Evolutionary conservation across 2,888 invertebrate species (phyloP).

Genomic region (Abscondita cerata): DNA sequence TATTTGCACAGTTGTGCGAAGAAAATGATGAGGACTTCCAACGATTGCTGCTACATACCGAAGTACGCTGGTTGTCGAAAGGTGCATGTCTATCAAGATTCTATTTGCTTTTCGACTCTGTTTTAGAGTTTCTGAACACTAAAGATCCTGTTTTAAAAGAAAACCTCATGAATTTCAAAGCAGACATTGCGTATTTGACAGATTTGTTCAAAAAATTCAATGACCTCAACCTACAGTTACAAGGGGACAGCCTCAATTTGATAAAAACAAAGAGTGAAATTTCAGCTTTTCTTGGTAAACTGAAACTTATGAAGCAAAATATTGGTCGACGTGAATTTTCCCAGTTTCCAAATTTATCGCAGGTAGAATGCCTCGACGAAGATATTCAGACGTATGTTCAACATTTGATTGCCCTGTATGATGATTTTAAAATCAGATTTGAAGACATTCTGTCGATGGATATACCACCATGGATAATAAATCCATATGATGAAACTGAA

Average conservation of each 20-base stretch:
- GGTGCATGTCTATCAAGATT: slow-evolving; percentile 24
- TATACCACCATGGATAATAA: slow-evolving; percentile 41
- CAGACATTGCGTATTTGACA: slow-evolving; percentile 5
- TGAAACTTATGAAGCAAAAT: slow-evolving; percentile 15
- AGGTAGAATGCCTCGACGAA: slow-evolving; percentile 30
- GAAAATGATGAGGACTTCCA: slow-evolving; percentile 41
- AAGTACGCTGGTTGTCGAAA: slow-evolving; percentile 7
- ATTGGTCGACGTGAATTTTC: slow-evolving; percentile 43
- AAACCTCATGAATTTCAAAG: slow-evolving; percentile 17
- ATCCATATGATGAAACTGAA: slow-evolving; percentile 33
- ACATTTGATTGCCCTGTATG: slow-evolving; percentile 44
- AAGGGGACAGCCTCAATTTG: slow-evolving; percentile 43
- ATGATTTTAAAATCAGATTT: slow-evolving; percentile 43
- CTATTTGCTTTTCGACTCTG: neutral
- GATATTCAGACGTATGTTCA: slow-evolving; percentile 41
- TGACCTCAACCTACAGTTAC: slow-evolving; percentile 42
- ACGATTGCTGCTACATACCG: slow-evolving; percentile 26
- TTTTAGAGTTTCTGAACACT: slow-evolving; percentile 2
- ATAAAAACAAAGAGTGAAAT: slow-evolving; percentile 38
- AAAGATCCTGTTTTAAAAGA: neutral
- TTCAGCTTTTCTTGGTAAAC: neutral
- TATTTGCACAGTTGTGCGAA: slow-evolving; percentile 43
- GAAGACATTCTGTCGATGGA: slow-evolving; percentile 44
- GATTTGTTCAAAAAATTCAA: slow-evolving; percentile 4
- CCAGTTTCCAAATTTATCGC: slow-evolving; percentile 35